phyloP scores from a whole-genome alignment of 2,888 invertebrate species.

The Pyrrhia umbra region DNA sequence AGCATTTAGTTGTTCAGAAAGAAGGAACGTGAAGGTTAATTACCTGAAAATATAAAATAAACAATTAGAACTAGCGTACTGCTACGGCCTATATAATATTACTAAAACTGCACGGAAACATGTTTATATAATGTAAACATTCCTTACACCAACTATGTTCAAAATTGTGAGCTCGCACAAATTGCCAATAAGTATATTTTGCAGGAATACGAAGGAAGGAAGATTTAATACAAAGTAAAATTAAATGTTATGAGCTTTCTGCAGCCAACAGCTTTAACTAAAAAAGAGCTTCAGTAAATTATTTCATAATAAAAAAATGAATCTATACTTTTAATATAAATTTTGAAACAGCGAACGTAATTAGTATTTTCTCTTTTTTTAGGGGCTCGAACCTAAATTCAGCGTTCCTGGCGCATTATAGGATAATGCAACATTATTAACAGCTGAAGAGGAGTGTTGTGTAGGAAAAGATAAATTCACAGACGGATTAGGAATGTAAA shows the following conservation, averaged over 20 bases:
- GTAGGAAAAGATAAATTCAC: conserved; percentile 22
- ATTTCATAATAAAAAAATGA: conserved; percentile 11
- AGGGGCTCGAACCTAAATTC: conserved; percentile 27
- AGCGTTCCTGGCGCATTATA: conserved; percentile 3
- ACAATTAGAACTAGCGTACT: conserved; percentile 72
- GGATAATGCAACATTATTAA: not conserved
- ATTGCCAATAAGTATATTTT: conserved; percentile 45
- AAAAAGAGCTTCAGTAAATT: conserved; percentile 4
- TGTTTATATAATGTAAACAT: conserved; percentile 62
- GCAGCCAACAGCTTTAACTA: conserved; percentile 12
- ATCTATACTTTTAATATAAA: conserved; percentile 24
- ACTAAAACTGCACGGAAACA: conserved; percentile 60
- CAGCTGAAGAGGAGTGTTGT: conserved; percentile 5
- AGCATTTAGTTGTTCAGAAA: conserved; percentile 82
- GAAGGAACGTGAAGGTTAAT: conserved; percentile 88
- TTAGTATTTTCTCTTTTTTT: conserved; percentile 4
- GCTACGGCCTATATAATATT: conserved; percentile 48
- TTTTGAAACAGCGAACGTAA: conserved; percentile 26
- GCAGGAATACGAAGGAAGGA: conserved; percentile 9
- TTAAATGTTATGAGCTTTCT: conserved; percentile 4
- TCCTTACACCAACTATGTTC: conserved; percentile 54
- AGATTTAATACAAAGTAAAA: conserved; percentile 23
- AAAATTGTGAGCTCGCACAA: conserved; percentile 50
- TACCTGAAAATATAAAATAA: conserved; percentile 87
- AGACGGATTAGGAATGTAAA: conserved; percentile 48